Evolutionary conservation across 23 tunicate genomes (phyloP), one percentile per base, ranked within the genome.

Genomic region (Ciona savignyi): DNA sequence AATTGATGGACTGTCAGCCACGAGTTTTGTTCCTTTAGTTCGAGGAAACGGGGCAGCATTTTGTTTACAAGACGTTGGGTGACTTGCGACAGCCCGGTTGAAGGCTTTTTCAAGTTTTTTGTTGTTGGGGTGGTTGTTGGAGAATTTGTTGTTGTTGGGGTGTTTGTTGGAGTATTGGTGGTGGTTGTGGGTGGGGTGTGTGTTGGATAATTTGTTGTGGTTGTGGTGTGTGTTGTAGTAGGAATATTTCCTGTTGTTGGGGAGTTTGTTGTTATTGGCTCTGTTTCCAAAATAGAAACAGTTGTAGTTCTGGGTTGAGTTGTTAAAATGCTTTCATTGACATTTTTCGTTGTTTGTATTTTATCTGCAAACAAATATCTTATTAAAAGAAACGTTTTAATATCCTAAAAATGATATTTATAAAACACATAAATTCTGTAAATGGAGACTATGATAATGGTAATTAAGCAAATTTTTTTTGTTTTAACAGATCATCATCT

Each of bases 1-100:
- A 81, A 81, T 49, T 42, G 33, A 9, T 35, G 20, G 2, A 66
- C 21, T 32, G 78, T 73, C 62, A 81, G 63, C 25, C 61, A 24
- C 27, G 66, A 63, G 30, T 81, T 29, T 27, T 35, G 11, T 0
- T 28, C 51, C 51, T 27, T 63, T 24, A 23, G 29, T 33, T 49
- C 24, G n/a, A 33, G 19, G 34, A 32, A 81, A 2, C 63, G 3
- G 25, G 73, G 70, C 29, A 61, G 11, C 76, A 81, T 72, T 29
- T 66, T 34, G 9, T 73, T 21, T 1, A 51, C 78, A 6, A 81
- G 20, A 3, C 23, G 19, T 4, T 15, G 11, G 9, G 56, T 15
- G 15, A 42, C 15, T 42, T 42, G 11, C 11, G 9, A 15, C 15
- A 42, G 15, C 11, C 11, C 11, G 56, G 11, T 42, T 9, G 11